Base-by-base conservation (phyloP, 2,797 vertebrate species). In the Periophthalmus magnuspinnatus region DNA sequence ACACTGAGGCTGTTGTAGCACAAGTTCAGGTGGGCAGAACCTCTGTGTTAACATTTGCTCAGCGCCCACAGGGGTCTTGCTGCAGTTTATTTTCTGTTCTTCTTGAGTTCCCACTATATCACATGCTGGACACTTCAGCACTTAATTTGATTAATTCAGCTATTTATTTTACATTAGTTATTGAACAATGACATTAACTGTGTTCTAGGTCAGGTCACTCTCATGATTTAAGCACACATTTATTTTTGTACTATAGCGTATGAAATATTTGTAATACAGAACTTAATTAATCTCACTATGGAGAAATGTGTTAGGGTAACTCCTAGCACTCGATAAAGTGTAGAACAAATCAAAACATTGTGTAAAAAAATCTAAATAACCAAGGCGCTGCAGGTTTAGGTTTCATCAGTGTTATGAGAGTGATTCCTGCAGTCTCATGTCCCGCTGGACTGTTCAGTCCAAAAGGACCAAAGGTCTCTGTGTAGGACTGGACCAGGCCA, bases 21-120 rank as follows among this genome's bases (percentile, higher is more conserved):
- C 21, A 33, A 75, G 28, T 78, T 69, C 60, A 74, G 69, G 52
- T 65, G 77, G 62, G 76, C 57, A 75, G 74, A 77, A 56, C 50
- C 71, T 74, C 50, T 71, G 41, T 61, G 75, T 28, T 83, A 85
- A 83, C 64, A 77, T 85, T 85, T 72, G 69, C 72, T 81, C 74
- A 73, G 47, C 68, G 68, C 72, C 80, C n/a, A 8, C 81, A 75
- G 75, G 76, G 58, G 67, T 79, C 72, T 77, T 77, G 67, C 75
- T 60, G 58, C 24, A 65, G 63, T 84, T 86, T 73, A 72, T 85
- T 82, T 86, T 83, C 78, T 73, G 45, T 75, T 41, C 71, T 68
- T 61, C 55, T 32, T 21, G n/a, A 50, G 71, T 82, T 74, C 57
- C 48, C 38, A 65, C 68, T 61, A 50, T 63, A 58, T 78, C 10